phyloP scores from a whole-genome alignment of 1,140 invertebrate species.

The Oppia nitens region DNA sequence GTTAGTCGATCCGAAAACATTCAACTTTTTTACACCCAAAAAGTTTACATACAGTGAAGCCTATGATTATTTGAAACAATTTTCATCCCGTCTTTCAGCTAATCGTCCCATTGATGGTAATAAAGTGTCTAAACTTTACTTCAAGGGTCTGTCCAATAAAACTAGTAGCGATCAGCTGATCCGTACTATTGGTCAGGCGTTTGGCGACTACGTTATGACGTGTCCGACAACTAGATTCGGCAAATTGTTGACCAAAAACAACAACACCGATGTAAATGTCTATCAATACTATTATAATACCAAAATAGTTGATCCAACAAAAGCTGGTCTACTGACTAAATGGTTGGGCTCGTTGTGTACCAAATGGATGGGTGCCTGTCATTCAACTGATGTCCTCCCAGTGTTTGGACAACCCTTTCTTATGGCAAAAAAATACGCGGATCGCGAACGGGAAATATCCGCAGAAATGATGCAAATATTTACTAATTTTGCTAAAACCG shows the following conservation, averaged over 20 bases:
- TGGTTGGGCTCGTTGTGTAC: not conserved
- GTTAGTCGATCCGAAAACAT: too few species aligned
- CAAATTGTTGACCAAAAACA: not conserved
- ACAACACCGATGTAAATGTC: not conserved
- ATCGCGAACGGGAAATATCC: conserved; percentile 59
- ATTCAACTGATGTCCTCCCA: conserved; percentile 87
- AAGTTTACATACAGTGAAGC: too few species aligned
- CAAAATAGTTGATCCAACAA: not conserved
- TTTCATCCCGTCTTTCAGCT: too few species aligned
- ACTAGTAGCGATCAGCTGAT: too few species aligned
- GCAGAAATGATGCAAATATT: conserved; percentile 80
- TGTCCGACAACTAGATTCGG: conserved; percentile 34
- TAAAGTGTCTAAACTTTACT: too few species aligned
- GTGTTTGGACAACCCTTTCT: conserved; percentile 82
- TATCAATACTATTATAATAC: conserved; percentile 9
- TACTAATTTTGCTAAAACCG: conserved; percentile 85
- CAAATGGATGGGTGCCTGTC: conserved; percentile 80
- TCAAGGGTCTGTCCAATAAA: too few species aligned
- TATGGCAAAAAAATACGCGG: conserved; percentile 52
- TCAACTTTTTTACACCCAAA: too few species aligned
- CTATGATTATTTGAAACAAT: too few species aligned
- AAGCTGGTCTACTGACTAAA: too few species aligned
- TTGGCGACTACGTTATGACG: conserved; percentile 82
- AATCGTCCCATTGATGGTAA: too few species aligned
- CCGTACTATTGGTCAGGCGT: conserved; percentile 5